A percentile compares a stretch with the other conserved stretches of the same genome.
phyloP scores from a whole-genome alignment of 2,888 invertebrate species.

The Polyploca ridens region DNA sequence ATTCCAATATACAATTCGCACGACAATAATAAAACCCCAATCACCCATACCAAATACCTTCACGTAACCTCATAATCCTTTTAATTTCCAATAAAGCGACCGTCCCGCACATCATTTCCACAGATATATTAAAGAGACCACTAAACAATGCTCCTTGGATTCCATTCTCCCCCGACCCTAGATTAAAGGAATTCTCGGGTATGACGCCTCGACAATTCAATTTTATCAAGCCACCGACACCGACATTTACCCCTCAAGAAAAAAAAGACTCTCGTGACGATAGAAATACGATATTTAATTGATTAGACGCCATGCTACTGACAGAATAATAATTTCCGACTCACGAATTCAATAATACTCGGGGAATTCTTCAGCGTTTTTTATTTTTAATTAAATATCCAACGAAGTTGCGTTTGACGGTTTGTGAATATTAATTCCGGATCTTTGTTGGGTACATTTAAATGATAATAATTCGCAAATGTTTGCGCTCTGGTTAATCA shows the following conservation, averaged over 20 bases:
- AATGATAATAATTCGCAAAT: conserved; percentile 45
- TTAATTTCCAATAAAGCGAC: neutral
- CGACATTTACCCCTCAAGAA: conserved; percentile 55
- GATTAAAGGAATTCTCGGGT: conserved; percentile 60
- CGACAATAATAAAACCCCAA: neutral
- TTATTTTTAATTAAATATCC: conserved; percentile 25
- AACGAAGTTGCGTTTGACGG: conserved; percentile 8
- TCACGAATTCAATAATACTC: conserved; percentile 48
- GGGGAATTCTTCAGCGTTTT: conserved; percentile 30
- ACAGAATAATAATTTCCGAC: conserved; percentile 58
- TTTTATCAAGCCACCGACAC: conserved; percentile 43
- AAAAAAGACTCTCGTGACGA: conserved; percentile 63
- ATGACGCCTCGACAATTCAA: conserved; percentile 57
- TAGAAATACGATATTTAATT: conserved; percentile 61
- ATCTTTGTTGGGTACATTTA: conserved; percentile 28
- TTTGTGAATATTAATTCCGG: conserved; percentile 8
- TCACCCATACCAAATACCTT: neutral
- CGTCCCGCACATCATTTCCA: neutral
- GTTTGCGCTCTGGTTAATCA: conserved; percentile 29
- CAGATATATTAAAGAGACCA: conserved; percentile 24
- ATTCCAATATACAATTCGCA: too few relatives aligned
- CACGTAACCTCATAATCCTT: conserved; percentile 1
- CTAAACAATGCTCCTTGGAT: conserved; percentile 41
- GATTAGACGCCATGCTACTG: conserved; percentile 51
- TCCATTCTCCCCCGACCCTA: conserved; percentile 26